Evolutionary conservation across 2,113 vertebrate genomes (phyloP), one percentile per base, ranked within the genome.

Genomic region (Synodontis membranacea): DNA sequence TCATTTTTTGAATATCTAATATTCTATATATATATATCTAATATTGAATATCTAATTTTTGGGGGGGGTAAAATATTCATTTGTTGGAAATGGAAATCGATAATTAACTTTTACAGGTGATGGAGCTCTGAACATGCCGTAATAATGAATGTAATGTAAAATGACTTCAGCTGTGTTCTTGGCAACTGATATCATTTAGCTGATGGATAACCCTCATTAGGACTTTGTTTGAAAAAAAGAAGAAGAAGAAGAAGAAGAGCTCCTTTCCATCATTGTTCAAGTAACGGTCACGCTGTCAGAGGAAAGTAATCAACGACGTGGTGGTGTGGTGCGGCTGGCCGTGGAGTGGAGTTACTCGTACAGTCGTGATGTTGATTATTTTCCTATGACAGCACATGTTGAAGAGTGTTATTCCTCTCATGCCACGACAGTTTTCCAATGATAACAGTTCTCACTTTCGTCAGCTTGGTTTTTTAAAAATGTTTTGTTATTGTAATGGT

Each of bases 121-220:
- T 74, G 39, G 46, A 74, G n/a, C 2, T 50, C 46, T 52, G 75
- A 52, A 78, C 46, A 50, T 1, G 46, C 1, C 3, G 75, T 50
- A 34, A 31, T 78, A 52, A 78, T 78, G 25, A 78, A 78, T 50
- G 8, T 78, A 17, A 50, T 78, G 75, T 52, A 9, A 9, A 78
- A 78, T 31, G 46, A 17, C 46, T 78, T 50, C 3, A 44, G 12
- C 23, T 74, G 39, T 74, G 70, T 74, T 74, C n/a, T 52, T 31
- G 75, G 46, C 15, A 31, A 3, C 14, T 78, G 46, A 78, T 78
- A 78, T 50, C 46, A 70, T 70, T 78, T 52, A 15, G 75, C 75
- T 78, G 75, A 78, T 50, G 75, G 75, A 78, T 78, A 52, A 31
- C 46, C 14, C 46, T 78, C 46, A 78, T 78, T 78, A 78, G 75